phyloP scores from a whole-genome alignment of 2,888 invertebrate species.

The Eugnorisma glareosa region DNA sequence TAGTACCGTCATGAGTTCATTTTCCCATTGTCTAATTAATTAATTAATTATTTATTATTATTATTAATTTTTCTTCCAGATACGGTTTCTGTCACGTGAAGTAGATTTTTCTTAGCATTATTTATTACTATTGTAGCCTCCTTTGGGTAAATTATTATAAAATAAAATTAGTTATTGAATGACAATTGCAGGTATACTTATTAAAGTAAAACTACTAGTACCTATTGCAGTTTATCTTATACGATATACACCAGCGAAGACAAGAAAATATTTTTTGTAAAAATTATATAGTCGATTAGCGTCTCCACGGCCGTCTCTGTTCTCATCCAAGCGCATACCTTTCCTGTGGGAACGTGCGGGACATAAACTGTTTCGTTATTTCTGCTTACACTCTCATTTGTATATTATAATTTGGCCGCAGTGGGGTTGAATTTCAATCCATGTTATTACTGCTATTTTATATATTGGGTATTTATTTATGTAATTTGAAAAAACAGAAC shows the following conservation, averaged over 20 bases:
- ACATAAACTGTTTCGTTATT: conserved; percentile 90
- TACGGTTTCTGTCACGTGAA: background rate
- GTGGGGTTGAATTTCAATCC: conserved; percentile 81
- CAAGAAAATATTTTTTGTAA: background rate
- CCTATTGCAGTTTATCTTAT: background rate
- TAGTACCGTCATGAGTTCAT: background rate
- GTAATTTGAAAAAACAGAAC: background rate
- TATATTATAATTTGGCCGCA: conserved; percentile 89
- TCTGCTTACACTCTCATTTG: conserved; percentile 90
- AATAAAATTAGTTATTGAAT: too few species aligned
- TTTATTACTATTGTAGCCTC: background rate
- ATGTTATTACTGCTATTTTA: conserved; percentile 74
- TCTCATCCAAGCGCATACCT: conserved; percentile 83
- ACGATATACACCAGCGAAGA: background rate
- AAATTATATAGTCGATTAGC: conserved; percentile 38
- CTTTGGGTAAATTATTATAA: background rate
- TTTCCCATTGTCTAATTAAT: background rate
- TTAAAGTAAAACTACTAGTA: background rate
- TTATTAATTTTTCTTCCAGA: too few species aligned
- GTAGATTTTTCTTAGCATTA: background rate
- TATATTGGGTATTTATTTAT: background rate
- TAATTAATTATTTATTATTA: too few species aligned
- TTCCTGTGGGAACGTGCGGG: conserved; percentile 90
- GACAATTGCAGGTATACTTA: background rate
- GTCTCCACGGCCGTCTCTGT: conserved; percentile 73